phyloP scores from a whole-genome alignment of 2,888 invertebrate species.

The Cryptocephalus primarius region DNA sequence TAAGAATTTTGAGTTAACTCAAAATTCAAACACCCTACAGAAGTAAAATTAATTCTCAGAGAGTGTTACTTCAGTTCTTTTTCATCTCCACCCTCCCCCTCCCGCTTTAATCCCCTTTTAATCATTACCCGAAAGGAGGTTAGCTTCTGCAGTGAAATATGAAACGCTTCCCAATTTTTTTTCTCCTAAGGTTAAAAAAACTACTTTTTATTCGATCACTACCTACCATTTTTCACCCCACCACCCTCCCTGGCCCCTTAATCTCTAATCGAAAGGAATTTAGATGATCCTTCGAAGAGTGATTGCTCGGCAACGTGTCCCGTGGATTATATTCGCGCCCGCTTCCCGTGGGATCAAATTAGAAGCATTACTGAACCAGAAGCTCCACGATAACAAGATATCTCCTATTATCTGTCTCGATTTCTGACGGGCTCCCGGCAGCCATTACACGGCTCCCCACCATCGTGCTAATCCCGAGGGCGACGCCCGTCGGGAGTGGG shows the following conservation, averaged over 20 bases:
- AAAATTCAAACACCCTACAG: no score
- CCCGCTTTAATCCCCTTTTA: no score
- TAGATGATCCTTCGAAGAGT: slow-evolving; percentile 15
- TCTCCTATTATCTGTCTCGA: slow-evolving; percentile 35
- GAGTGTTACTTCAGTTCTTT: background rate
- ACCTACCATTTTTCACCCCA: background rate
- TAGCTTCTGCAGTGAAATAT: no score
- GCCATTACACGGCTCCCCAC: slow-evolving; percentile 34
- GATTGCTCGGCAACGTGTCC: slow-evolving; percentile 17
- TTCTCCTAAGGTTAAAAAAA: no score
- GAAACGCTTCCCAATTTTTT: no score
- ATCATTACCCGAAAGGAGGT: no score
- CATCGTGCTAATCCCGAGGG: slow-evolving; percentile 26
- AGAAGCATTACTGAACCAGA: slow-evolving; percentile 35
- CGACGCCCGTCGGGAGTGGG: slow-evolving; percentile 21
- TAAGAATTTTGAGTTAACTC: no score
- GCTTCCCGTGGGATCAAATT: slow-evolving; percentile 34
- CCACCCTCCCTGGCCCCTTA: background rate
- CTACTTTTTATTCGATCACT: background rate
- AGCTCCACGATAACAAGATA: slow-evolving; percentile 35
- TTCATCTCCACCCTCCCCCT: no score
- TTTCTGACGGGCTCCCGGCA: slow-evolving; percentile 33
- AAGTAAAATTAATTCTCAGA: no score
- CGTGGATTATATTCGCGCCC: slow-evolving; percentile 18
- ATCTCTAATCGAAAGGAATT: slow-evolving; percentile 13